Evolutionary conservation across 2,113 vertebrate genomes (phyloP).

Genomic region (Colistium nudipinnis): DNA sequence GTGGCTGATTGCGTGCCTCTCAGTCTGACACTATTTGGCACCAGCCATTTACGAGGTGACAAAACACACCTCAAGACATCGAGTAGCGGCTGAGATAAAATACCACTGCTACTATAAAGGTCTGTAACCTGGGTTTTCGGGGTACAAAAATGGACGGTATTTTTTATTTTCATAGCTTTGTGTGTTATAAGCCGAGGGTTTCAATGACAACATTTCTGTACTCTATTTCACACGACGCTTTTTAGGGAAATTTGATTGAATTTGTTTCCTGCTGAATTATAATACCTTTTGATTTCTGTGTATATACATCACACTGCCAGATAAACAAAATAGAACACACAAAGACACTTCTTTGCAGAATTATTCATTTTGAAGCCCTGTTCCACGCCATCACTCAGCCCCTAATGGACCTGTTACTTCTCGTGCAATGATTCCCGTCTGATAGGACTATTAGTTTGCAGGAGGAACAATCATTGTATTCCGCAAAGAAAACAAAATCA

Average conservation of each 20-base stretch:
- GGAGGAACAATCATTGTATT: slow-evolving; percentile 65
- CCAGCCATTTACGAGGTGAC: slow-evolving; percentile 67
- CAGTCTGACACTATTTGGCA: slow-evolving; percentile 60
- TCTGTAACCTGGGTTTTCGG: slow-evolving; percentile 33
- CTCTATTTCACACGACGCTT: not conserved
- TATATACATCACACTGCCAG: slow-evolving; percentile 20
- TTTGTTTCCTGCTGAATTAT: slow-evolving; percentile 16
- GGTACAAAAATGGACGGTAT: slow-evolving; percentile 15
- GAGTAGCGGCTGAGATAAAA: slow-evolving; percentile 58
- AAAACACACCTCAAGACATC: slow-evolving; percentile 61
- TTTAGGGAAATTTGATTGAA: not conserved
- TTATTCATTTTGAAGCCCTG: slow-evolving; percentile 56
- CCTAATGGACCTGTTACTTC: slow-evolving; percentile 62
- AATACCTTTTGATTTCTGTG: not conserved
- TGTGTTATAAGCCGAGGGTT: slow-evolving; percentile 16
- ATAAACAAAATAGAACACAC: slow-evolving; percentile 38
- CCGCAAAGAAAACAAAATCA: slow-evolving; percentile 66
- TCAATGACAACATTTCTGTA: not conserved
- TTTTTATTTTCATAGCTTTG: slow-evolving; percentile 14
- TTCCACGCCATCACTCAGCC: slow-evolving; percentile 55
- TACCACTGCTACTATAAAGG: slow-evolving; percentile 58
- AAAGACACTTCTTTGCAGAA: slow-evolving; percentile 49
- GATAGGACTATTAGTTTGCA: slow-evolving; percentile 73
- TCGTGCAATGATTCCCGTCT: slow-evolving; percentile 65
- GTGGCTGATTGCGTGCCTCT: slow-evolving; percentile 51